A percentile compares a stretch with the other conserved stretches of the same genome.
Conservation (phyloP, 2,888 invertebrate species). For the Koerneria pararmatus region DNA sequence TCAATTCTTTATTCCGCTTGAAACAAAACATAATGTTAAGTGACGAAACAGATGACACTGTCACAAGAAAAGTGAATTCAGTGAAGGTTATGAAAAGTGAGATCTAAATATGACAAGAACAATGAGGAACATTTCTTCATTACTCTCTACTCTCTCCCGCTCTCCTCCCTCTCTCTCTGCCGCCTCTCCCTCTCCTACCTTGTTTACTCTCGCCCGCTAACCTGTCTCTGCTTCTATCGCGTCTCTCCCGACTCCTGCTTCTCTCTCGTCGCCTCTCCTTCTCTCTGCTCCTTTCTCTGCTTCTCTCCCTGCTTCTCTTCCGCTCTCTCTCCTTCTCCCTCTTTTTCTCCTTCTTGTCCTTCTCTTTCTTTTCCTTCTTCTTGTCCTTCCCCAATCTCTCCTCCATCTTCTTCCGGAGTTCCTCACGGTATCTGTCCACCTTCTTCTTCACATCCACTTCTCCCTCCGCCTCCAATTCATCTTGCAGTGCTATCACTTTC, state of each 20-base stretch:
- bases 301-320: not conserved
- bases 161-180: not conserved
- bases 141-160: not conserved
- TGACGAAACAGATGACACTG: too few species aligned
- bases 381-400: slow-evolving; percentile 26
- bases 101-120: too few species aligned
- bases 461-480: slow-evolving; percentile 48
- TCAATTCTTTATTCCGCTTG: too few species aligned
- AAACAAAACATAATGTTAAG: too few species aligned
- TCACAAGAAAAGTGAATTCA: too few species aligned
- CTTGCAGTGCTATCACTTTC: slow-evolving; percentile 49
- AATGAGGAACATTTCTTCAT: too few species aligned
- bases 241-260: not conserved
- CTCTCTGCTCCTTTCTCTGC: not conserved
- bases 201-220: slow-evolving; percentile 1
- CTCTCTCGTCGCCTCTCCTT: not conserved
- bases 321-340: slow-evolving; percentile 9
- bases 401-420: slow-evolving; percentile 33
- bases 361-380: slow-evolving; percentile 25
- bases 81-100: too few species aligned
- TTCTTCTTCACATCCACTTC: slow-evolving; percentile 38
- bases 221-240: not conserved
- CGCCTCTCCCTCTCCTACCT: not conserved
- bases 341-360: slow-evolving; percentile 21
- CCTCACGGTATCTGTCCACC: slow-evolving; percentile 32